Base-by-base conservation (phyloP, 2,797 vertebrate genomes). In the Enteromius argenteus region DNA sequence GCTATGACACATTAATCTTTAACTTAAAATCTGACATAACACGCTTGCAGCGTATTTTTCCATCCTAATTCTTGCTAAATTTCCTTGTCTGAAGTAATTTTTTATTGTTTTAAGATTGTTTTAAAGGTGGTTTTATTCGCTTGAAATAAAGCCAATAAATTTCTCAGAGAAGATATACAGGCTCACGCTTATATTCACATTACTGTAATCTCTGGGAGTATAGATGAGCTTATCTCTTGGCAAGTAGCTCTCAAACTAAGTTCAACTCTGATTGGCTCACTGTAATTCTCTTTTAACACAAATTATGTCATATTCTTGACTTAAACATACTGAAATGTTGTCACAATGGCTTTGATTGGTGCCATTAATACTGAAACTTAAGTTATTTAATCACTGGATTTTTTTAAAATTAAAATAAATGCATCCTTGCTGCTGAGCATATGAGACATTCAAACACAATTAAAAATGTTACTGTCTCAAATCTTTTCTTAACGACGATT, bases 221-320 rank as follows among this genome's bases (percentile, higher is more conserved):
- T 74, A 51, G 83, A 79, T 91, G 89, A 89, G 90, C 91, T 91
- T 85, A 91, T 90, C 86, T 90, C 81, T 91, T 88, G 91, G 90
- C 89, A 91, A 93, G 88, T 89, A 89, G 85, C 87, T 89, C 87
- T 85, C 88, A 91, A 91, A 91, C 69, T 91, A 87, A 91, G 87
- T 89, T 89, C 84, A 89, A 86, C 71, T 32, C 67, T 72, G 64
- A 83, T 87, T 89, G 84, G 81, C 90, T 86, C 86, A 89, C 2
- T 44, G 89, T 85, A 89, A 87, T 89, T 84, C 86, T 90, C 86
- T 81, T 86, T 88, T 88, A 86, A 88, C 90, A 91, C 90, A 91
- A 89, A 92, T 91, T 90, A 91, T 92, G 91, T 92, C 87, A 93
- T 93, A 89, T n/a, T 89, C 87, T 90, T 84, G 85, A 87, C 87